Evolutionary conservation across 1,140 invertebrate genomes (phyloP).

Genomic region (Oryzaephilus surinamensis): DNA sequence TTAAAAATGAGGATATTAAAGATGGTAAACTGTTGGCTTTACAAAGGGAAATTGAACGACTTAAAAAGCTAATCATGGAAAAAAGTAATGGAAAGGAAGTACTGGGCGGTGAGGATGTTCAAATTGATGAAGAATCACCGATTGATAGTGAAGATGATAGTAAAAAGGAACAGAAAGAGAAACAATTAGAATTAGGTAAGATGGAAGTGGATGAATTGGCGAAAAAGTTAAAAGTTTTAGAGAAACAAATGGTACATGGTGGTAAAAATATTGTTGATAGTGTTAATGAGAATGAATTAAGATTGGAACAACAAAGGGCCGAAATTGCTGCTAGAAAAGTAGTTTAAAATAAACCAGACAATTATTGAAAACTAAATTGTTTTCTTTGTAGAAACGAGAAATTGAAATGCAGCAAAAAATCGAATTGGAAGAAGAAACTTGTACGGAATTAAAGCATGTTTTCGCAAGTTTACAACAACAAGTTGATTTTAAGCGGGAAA

Average conservation of each 20-base stretch:
- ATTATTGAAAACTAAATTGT: slow-evolving; percentile 2
- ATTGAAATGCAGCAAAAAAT: slow-evolving; percentile 79
- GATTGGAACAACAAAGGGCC: slow-evolving; percentile 63
- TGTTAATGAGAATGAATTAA: slow-evolving; percentile 78
- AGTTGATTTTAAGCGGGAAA: slow-evolving; percentile 85
- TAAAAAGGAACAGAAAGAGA: slow-evolving; percentile 25
- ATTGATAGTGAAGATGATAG: slow-evolving; percentile 17
- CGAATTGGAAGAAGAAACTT: slow-evolving; percentile 80
- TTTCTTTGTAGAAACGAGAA: slow-evolving; percentile 43
- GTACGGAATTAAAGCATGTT: slow-evolving; percentile 71
- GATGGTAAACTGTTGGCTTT: slow-evolving; percentile 31
- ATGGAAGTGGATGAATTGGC: slow-evolving; percentile 36
- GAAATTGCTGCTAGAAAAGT: slow-evolving; percentile 81
- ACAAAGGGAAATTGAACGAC: slow-evolving; percentile 32
- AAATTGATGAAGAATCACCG: slow-evolving; percentile 17
- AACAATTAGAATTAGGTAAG: slow-evolving; percentile 30
- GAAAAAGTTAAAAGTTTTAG: slow-evolving; percentile 55
- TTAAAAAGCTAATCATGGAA: slow-evolving; percentile 29
- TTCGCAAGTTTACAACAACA: slow-evolving; percentile 83
- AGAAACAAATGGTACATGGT: slow-evolving; percentile 79
- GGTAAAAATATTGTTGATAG: slow-evolving; percentile 82
- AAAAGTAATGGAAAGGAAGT: slow-evolving; percentile 26
- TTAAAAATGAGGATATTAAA: slow-evolving; percentile 87
- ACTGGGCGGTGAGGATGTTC: background rate
- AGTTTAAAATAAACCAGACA: slow-evolving; percentile 10